Evolutionary conservation across 2,888 invertebrate genomes (phyloP).

Genomic region (Microchrysa polita): DNA sequence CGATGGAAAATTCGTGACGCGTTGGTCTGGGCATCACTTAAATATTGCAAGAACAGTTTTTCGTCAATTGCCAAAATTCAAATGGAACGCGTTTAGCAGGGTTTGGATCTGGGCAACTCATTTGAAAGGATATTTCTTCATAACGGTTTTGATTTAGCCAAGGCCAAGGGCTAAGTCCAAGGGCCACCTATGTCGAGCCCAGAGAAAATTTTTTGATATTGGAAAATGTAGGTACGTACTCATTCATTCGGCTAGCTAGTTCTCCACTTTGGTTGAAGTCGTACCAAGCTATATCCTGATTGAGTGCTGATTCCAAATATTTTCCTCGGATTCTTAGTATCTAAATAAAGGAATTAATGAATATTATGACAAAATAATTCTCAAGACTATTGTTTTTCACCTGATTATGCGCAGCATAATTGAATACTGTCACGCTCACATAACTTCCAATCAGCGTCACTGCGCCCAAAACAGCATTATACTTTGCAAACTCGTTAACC

Average conservation of each 20-base stretch:
- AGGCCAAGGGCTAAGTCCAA: too few relatives aligned
- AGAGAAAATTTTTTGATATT: too few relatives aligned
- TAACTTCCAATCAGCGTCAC: slow-evolving; percentile 72
- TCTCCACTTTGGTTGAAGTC: slow-evolving; percentile 78
- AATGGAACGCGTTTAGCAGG: too few relatives aligned
- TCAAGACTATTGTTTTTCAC: slow-evolving; percentile 58
- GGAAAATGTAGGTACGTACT: slow-evolving; percentile 65
- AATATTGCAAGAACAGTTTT: too few relatives aligned
- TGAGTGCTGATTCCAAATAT: slow-evolving; percentile 73
- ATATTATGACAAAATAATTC: neutral
- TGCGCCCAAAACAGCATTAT: slow-evolving; percentile 71
- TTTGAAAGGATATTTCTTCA: too few relatives aligned
- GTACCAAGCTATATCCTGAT: slow-evolving; percentile 80
- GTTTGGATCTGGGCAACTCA: too few relatives aligned
- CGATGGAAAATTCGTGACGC: too few relatives aligned
- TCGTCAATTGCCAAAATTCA: too few relatives aligned
- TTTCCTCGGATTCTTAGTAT: slow-evolving; percentile 71
- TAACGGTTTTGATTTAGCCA: too few relatives aligned
- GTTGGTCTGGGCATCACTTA: too few relatives aligned
- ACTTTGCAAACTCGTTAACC: slow-evolving; percentile 69
- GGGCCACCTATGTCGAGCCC: too few relatives aligned
- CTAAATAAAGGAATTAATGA: slow-evolving; percentile 58
- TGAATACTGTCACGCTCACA: slow-evolving; percentile 73
- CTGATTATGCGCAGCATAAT: slow-evolving; percentile 76
- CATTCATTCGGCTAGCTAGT: slow-evolving; percentile 78